These are phyloP conservation scores for Cephus runcator DNA, from an alignment of 2,888 invertebrate genomes.

Conservation along the genomic window DNA sequence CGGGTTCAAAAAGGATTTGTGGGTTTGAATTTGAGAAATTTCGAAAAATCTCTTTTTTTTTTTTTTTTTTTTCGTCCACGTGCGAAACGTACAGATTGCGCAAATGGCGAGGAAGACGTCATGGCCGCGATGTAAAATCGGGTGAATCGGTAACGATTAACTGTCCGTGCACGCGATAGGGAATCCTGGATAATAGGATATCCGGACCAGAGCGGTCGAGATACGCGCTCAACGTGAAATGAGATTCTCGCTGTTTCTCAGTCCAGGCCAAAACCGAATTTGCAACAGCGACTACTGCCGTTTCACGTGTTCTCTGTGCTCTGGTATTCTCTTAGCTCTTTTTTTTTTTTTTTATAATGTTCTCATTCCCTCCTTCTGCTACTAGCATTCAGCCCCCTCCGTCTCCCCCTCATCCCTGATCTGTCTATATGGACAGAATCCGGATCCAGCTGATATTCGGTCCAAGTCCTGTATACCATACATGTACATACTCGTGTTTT, in stretches of 20 bases:
- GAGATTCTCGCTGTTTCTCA: conserved; percentile 40
- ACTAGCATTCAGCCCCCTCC: no score
- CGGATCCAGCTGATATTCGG: no score
- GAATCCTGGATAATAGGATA: conserved; percentile 28
- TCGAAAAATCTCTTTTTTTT: background rate
- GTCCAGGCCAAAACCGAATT: conserved; percentile 14
- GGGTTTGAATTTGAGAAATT: background rate
- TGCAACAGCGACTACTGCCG: background rate
- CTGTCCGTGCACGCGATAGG: conserved; percentile 35
- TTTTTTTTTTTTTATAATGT: no score
- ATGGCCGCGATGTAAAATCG: background rate
- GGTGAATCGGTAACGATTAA: conserved; percentile 38
- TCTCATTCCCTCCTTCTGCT: no score
- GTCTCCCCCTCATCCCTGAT: no score
- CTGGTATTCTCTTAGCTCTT: no score
- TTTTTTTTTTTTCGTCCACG: no score
- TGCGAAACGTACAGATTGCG: no score
- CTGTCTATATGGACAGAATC: no score
- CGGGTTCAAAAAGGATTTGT: background rate
- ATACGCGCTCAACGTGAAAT: conserved; percentile 42
- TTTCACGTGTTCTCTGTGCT: no score
- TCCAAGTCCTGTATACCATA: no score
- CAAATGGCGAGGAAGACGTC: background rate
- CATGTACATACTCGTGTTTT: no score
- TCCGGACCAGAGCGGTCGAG: conserved; percentile 29